Evolutionary conservation across 2,113 vertebrate species (phyloP).

Genomic region (Carollia perspicillata): DNA sequence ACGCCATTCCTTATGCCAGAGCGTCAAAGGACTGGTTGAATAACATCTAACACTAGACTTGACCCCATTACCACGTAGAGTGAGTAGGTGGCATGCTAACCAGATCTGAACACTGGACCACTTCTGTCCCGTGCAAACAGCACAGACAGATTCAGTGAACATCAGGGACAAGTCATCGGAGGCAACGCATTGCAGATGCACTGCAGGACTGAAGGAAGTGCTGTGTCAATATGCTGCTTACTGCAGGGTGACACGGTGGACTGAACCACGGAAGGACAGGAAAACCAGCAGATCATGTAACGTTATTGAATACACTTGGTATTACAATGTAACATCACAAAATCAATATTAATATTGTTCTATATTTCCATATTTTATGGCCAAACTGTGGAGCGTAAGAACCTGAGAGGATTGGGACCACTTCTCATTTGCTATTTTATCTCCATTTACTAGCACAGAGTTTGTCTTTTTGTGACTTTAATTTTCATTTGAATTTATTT

Average conservation of each 20-base stretch:
- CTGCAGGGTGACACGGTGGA: not conserved
- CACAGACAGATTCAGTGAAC: not conserved
- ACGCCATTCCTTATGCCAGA: not conserved
- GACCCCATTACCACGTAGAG: not conserved
- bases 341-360: not conserved
- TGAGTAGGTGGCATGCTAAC: not conserved
- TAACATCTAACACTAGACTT: not conserved
- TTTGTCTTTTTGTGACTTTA: constrained; percentile 3
- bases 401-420: not conserved
- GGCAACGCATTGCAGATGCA: not conserved
- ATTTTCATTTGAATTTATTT: constrained; percentile 16
- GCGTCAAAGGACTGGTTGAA: not conserved
- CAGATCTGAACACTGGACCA: not conserved
- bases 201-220: not conserved
- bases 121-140: not conserved
- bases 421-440: not conserved
- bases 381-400: not conserved
- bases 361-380: not conserved
- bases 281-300: not conserved
- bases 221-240: not conserved
- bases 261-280: not conserved
- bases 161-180: not conserved
- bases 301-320: not conserved
- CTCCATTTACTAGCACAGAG: not conserved
- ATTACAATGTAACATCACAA: not conserved